Conservation (phyloP, 53 echinoderm and acorn worm species). For the Astropecten irregularis region DNA sequence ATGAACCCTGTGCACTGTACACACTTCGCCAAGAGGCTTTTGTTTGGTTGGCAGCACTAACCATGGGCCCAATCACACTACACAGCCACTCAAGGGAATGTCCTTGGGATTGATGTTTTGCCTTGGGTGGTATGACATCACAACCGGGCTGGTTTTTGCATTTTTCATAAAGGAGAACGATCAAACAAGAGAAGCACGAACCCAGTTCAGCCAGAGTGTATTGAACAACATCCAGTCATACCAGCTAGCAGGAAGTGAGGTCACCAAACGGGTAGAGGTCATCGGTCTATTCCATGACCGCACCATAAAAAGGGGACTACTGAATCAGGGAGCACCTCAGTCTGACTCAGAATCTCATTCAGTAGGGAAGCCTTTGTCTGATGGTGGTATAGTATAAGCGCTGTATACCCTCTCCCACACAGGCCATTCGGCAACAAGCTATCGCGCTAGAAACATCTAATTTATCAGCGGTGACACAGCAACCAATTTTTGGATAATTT, state of each 20-base stretch:
- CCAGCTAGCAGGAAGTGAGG: too few species aligned
- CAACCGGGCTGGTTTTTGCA: too few species aligned
- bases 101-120: background rate
- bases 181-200: too few species aligned
- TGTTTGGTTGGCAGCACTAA: background rate
- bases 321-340: conserved; percentile 3
- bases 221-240: too few species aligned
- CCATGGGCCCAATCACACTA: background rate
- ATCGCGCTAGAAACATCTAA: background rate
- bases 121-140: conserved; percentile 17
- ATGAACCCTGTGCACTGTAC: background rate
- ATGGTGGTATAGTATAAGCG: background rate
- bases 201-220: too few species aligned
- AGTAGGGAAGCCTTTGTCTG: conserved; percentile 14
- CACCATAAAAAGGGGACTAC: conserved; percentile 15
- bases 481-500: background rate
- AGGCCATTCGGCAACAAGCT: background rate
- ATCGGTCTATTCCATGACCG: conserved; percentile 16
- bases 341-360: conserved; percentile 17
- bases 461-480: background rate
- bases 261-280: conserved; percentile 50
- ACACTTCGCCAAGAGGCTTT: background rate
- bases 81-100: background rate
- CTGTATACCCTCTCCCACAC: background rate
- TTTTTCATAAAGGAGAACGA: too few species aligned